Conservation (phyloP, 2,797 vertebrate species). For the Enteromius viviparus region DNA sequence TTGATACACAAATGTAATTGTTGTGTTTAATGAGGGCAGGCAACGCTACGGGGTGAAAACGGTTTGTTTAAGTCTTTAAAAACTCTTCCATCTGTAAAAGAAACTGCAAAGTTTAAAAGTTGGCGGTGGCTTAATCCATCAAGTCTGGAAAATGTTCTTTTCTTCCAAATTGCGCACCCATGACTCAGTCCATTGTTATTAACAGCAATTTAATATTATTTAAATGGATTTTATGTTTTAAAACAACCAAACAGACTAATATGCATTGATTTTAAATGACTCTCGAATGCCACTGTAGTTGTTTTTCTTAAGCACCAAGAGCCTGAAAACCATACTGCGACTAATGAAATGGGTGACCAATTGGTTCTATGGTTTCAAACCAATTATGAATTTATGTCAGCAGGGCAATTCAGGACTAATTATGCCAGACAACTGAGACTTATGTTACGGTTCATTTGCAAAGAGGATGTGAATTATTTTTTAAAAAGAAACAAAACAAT, state of each 20-base stretch:
- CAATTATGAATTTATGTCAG: constrained; percentile 31
- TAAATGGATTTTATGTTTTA: background rate
- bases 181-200: background rate
- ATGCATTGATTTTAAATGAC: constrained; percentile 20
- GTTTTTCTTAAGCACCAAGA: constrained; percentile 8
- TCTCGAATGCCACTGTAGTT: background rate
- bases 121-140: background rate
- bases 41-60: constrained; percentile 33
- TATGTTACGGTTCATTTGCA: constrained; percentile 31
- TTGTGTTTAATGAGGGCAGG: constrained; percentile 51
- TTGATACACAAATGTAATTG: constrained; percentile 58
- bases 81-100: constrained; percentile 26
- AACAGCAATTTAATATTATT: background rate
- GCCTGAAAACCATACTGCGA: constrained; percentile 9
- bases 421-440: constrained; percentile 40
- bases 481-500: background rate
- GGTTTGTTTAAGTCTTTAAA: constrained; percentile 39
- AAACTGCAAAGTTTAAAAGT: constrained; percentile 1
- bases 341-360: constrained; percentile 32
- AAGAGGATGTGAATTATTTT: background rate
- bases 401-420: constrained; percentile 38
- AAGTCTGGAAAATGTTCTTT: background rate
- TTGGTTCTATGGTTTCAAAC: constrained; percentile 28
- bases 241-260: background rate
- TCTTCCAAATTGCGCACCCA: background rate